Percentiles rank a stretch among this genome's conserved stretches.
These are phyloP conservation scores for Lepus timidus DNA, from an alignment of 2,113 vertebrate species.

Conservation along the genomic window DNA sequence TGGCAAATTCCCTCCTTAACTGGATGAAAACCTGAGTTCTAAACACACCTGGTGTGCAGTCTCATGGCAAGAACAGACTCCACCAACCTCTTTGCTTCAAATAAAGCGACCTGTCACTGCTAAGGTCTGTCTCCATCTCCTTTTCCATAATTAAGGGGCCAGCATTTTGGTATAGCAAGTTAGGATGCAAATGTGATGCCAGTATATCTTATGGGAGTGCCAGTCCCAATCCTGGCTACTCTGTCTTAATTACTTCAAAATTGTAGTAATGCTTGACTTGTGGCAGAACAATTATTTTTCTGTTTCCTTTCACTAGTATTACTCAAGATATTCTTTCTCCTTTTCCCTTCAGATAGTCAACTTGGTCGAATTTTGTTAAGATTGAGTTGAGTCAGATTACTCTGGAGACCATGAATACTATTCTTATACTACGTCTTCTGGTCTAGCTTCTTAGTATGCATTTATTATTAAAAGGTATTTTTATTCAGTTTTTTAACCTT, in stretches of 20 bases:
- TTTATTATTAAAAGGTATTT: neutral
- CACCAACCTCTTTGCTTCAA: too few species aligned
- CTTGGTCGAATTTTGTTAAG: neutral
- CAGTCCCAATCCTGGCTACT: too few species aligned
- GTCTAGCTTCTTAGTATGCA: neutral
- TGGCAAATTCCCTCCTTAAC: too few species aligned
- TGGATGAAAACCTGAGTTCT: too few species aligned
- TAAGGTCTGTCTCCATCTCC: too few species aligned
- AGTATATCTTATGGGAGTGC: too few species aligned
- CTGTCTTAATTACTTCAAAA: neutral
- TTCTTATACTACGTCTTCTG: neutral
- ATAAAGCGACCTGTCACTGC: too few species aligned
- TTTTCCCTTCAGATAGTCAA: neutral
- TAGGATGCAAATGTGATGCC: too few species aligned
- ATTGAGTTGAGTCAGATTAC: neutral
- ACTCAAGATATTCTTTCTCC: neutral
- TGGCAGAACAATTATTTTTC: neutral
- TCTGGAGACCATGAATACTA: neutral
- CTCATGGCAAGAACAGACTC: too few species aligned
- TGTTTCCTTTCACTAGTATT: neutral
- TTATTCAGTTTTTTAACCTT: neutral
- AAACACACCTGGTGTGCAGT: too few species aligned
- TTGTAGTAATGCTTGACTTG: neutral
- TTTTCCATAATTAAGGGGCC: too few species aligned
- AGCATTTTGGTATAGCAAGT: too few species aligned